Conservation (phyloP, 2,113 vertebrate genomes). For the Pangasianodon gigas region DNA sequence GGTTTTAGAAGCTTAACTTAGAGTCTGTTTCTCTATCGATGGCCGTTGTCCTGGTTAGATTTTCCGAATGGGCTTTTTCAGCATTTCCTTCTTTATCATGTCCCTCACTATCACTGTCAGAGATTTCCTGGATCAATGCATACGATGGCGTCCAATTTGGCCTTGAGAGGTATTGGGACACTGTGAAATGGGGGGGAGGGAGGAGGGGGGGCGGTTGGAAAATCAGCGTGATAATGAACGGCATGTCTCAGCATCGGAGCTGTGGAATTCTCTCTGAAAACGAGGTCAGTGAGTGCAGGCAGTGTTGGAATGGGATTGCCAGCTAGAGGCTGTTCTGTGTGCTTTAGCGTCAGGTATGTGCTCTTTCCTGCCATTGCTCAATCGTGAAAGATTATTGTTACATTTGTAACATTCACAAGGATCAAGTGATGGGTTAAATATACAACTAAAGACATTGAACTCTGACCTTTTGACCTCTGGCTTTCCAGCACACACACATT, state of each 20-base stretch:
- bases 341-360: background rate
- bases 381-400: background rate
- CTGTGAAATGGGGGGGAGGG: background rate
- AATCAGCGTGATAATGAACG: conserved; percentile 11
- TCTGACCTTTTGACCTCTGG: background rate
- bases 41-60: background rate
- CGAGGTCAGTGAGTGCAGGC: conserved; percentile 15
- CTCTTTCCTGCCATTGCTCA: background rate
- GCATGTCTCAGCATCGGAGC: background rate
- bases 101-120: background rate
- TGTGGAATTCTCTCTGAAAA: conserved; percentile 9
- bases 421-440: conserved; percentile 9
- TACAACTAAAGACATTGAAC: background rate
- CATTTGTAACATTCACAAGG: background rate
- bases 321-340: background rate
- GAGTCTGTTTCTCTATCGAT: background rate
- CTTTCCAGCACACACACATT: background rate
- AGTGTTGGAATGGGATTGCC: background rate
- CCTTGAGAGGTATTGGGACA: conserved; percentile 10
- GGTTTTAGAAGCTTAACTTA: background rate
- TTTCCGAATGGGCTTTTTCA: background rate
- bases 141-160: background rate
- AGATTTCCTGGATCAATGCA: conserved; percentile 1
- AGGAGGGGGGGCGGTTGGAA: background rate
- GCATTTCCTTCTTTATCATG: background rate